Evolutionary conservation across 1,140 invertebrate species (phyloP).

Genomic region (Atta cephalotes): DNA sequence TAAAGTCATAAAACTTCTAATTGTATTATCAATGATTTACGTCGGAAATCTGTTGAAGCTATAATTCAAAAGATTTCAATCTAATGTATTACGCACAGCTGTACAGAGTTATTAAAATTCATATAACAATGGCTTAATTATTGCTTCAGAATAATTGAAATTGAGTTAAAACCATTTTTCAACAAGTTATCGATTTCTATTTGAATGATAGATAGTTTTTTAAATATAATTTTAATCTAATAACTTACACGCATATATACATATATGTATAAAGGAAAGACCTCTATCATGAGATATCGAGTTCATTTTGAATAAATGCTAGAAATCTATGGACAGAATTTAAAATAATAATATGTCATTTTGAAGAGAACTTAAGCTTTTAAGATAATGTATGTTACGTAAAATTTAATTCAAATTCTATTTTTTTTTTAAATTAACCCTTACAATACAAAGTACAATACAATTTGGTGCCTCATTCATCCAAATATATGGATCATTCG

Average conservation of each 20-base stretch:
- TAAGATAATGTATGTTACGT: too few species aligned
- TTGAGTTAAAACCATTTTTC: background rate
- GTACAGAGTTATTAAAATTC: conserved; percentile 1
- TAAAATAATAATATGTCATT: too few species aligned
- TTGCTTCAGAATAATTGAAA: conserved; percentile 1
- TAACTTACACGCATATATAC: background rate
- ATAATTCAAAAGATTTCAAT: conserved; percentile 16
- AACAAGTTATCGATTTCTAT: background rate
- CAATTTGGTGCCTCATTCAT: too few species aligned
- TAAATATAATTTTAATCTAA: background rate
- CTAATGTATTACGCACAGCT: conserved; percentile 32
- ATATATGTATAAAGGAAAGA: too few species aligned
- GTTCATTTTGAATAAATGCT: too few species aligned
- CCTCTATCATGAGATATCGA: too few species aligned
- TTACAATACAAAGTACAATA: too few species aligned
- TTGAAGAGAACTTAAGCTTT: too few species aligned
- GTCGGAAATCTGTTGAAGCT: conserved; percentile 44
- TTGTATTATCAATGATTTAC: conserved; percentile 67
- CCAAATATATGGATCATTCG: too few species aligned
- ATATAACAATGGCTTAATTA: background rate
- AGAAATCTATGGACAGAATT: too few species aligned
- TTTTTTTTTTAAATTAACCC: too few species aligned
- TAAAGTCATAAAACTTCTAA: conserved; percentile 73
- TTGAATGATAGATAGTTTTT: background rate
- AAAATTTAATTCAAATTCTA: too few species aligned